phyloP scores from a whole-genome alignment of 2,888 invertebrate species.

The Dasypogon diadema region DNA sequence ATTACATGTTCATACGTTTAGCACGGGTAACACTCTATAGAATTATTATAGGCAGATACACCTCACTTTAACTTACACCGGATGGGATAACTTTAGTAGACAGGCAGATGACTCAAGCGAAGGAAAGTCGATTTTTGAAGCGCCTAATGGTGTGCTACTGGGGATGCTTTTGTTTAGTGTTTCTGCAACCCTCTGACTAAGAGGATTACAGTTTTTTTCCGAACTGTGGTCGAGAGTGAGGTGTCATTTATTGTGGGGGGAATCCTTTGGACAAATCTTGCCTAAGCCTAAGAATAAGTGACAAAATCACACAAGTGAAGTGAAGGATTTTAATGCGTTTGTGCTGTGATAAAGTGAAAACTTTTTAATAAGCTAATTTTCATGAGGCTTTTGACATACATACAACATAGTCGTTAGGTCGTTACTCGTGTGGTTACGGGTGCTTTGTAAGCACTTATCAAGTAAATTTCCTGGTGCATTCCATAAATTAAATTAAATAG shows the following conservation, averaged over 20 bases:
- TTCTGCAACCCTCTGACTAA: constrained; percentile 28
- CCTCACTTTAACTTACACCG: constrained; percentile 11
- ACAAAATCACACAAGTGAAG: too few relatives aligned
- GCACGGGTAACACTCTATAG: not conserved
- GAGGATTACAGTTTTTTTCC: constrained; percentile 24
- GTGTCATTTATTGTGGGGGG: not conserved
- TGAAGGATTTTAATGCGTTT: too few relatives aligned
- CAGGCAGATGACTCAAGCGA: constrained; percentile 34
- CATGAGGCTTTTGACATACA: too few relatives aligned
- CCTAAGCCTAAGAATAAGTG: too few relatives aligned
- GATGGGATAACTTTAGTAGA: constrained; percentile 24
- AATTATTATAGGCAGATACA: not conserved
- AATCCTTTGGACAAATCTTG: not conserved
- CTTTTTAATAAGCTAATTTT: too few relatives aligned
- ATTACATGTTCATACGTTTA: not conserved
- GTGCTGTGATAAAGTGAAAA: too few relatives aligned
- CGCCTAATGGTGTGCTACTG: constrained; percentile 30
- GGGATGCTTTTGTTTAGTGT: constrained; percentile 45
- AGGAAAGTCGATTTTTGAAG: constrained; percentile 46
- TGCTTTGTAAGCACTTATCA: too few relatives aligned
- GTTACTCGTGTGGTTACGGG: too few relatives aligned
- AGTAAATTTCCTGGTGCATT: too few relatives aligned
- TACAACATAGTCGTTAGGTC: too few relatives aligned
- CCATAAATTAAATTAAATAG: too few relatives aligned
- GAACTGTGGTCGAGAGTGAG: not conserved